Base-by-base conservation (phyloP, 2,797 vertebrate species). In the Atherinosoma microstoma region DNA sequence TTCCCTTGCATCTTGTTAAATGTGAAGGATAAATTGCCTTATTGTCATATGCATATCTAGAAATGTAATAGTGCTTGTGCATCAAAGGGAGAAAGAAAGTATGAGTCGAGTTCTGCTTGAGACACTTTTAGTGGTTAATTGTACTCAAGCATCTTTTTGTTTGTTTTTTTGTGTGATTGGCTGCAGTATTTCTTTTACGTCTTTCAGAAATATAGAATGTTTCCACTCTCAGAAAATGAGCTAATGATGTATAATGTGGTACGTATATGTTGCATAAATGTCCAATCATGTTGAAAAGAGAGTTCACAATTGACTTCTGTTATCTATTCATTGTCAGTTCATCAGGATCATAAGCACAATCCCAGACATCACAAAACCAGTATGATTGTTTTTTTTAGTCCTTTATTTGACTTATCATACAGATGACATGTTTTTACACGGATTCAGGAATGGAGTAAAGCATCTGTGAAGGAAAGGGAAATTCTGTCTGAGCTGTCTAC, bases 361-460 rank as follows among this genome's bases (percentile, higher is more conserved):
- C 22, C 20, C 20, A 1, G 47, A 24, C 32, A 65, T 49, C 27
- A 70, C 67, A 64, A 72, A 67, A 62, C 3, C 72, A 74, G 38
- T 0, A 5, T 18, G 22, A n/a, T 42, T 32, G 30, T 32, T 54
- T 79, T 81, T 56, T 76, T 22, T 53, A 82, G 54, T 79, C 2
- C 24, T 90, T 85, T 85, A 85, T 91, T 87, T 75, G 22, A 69
- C 75, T 81, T 38, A 68, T 64, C 24, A 57, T 42, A 71, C 69
- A 70, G 34, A 68, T 57, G 9, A 35, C 38, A 35, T 15, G 58
- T 64, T 64, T 82, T 62, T 54, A 71, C 75, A 82, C 49, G 12
- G 54, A 76, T 36, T 67, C 27, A 30, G 45, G 20, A 45, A 34
- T 24, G 51, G 42, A 60, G 67, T 40, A 35, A 69, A 29, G 11